Evolutionary conservation across 2,797 vertebrate genomes (phyloP), one percentile per base, ranked within the genome.

Genomic region (Poecilia picta): DNA sequence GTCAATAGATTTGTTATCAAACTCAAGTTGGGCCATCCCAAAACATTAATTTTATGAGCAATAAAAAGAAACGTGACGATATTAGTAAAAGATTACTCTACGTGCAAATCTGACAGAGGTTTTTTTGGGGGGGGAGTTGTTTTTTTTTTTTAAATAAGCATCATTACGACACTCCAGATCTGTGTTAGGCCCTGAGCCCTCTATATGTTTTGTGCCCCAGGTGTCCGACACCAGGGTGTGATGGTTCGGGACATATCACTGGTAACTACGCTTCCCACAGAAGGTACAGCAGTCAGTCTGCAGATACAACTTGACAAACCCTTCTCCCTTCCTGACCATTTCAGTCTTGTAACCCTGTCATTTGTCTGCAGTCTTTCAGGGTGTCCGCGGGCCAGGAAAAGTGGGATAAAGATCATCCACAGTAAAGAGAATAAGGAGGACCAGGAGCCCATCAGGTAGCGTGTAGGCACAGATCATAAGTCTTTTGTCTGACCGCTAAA

Each of bases 401-500:
- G 98, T 74, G 98, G 98, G 81, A 98, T 99, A 94, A 97, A 99
- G 96, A 98, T 99, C 95, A 97, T 98, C 84, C 98, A 99, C 96
- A 99, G 98, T 93, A 99, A 99, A 93, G 98, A 99, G 92, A 98
- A 99, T 94, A 99, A 99, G 90, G 98, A 99, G 89, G 98, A 99
- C 93, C 98, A 99, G 94, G 98, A 99, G 83, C 98, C 98, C n/a
- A 99, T 99, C 96, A 99, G 98, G 98, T 99, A 94, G 77, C 80
- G 77, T 66, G 49, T 84, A 75, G 74, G 86, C 84, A 80, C 79
- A 68, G 45, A 81, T 84, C 89, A 87, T 89, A 88, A 47, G 72
- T 90, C 89, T 85, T 88, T 76, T 81, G 77, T 81, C 80, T 64
- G 45, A 62, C 28, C 80, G 68, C 73, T 75, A 89, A 80, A 49